These are phyloP conservation scores for Drosophila baimaii DNA, from an alignment of 1,140 invertebrate species.

Conservation along the genomic window DNA sequence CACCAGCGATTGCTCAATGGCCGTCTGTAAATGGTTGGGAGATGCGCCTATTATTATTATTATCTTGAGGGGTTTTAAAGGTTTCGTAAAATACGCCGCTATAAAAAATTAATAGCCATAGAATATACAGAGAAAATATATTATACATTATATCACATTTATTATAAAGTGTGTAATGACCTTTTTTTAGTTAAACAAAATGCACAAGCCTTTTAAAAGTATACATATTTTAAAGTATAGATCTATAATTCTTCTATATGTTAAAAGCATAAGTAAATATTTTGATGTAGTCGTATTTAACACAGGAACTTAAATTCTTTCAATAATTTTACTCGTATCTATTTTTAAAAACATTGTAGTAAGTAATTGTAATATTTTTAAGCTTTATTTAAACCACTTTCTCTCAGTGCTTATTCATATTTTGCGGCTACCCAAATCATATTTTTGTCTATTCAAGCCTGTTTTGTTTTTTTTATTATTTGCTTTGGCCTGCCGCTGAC, in stretches of 20 bases:
- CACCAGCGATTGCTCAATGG: slow-evolving; percentile 88
- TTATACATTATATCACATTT: too few species aligned
- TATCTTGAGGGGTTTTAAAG: neutral
- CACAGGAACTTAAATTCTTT: too few species aligned
- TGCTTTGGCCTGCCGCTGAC: slow-evolving; percentile 41
- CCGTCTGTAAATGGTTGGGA: slow-evolving; percentile 83
- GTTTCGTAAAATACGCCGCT: neutral
- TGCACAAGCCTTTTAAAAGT: too few species aligned
- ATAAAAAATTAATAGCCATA: neutral
- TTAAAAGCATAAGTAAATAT: too few species aligned
- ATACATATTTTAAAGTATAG: too few species aligned
- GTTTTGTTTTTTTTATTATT: slow-evolving; percentile 19
- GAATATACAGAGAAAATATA: neutral
- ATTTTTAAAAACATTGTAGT: too few species aligned
- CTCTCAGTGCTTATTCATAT: slow-evolving; percentile 13
- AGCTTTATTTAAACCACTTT: neutral
- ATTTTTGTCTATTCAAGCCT: slow-evolving; percentile 32
- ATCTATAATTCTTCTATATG: too few species aligned
- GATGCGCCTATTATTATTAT: slow-evolving; percentile 6
- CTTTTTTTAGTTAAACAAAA: too few species aligned
- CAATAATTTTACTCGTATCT: too few species aligned
- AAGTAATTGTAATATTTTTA: neutral
- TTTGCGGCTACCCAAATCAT: slow-evolving; percentile 58
- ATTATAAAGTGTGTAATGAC: too few species aligned
- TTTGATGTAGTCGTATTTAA: too few species aligned